Base-by-base conservation (phyloP, 2,113 vertebrate species). In the Calcarius ornatus region DNA sequence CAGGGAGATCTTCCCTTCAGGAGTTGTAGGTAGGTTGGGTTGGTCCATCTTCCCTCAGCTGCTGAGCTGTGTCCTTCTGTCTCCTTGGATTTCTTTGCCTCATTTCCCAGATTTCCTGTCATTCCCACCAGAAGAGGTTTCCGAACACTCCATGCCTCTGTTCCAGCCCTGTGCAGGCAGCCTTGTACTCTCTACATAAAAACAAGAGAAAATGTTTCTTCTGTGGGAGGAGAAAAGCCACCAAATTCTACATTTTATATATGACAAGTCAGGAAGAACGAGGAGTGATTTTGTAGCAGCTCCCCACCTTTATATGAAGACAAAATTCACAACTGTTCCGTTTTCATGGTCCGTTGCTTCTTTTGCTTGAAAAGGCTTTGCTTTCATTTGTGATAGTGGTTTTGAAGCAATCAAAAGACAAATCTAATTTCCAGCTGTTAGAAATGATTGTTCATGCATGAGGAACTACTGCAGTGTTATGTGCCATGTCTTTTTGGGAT, bases 381-480 rank as follows among this genome's bases (percentile, higher is more conserved):
- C 54, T 96, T 97, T 97, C 76, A 91, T 61, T 94, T 92, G 47
- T 90, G 63, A 64, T 97, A 96, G 92, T 21, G 31, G 23, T 96
- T 97, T 96, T 90, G 96, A 96, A 94, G 92, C 86, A 97, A 94
- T 96, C 90, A 96, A 95, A 95, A 96, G 86, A 81, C 60, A 95
- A 95, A 95, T 91, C 71, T 89, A 77, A 94, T 97, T 97, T 96
- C 54, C 91, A 96, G 5, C 81, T 56, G 81, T 94, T 96, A 81
- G 90, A 81, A 96, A 86, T 30, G 1, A 92, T 86, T 93, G 50
- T 88, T 97, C 94, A 95, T 96, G 72, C 78, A 80, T 95, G 83
- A 96, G 33, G 47, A 91, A 61, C 88, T 93, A 66, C 81, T 92
- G 53, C 81, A 90, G 6, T 61, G 82, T 95, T 86, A 68, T 60